These are phyloP conservation scores for Yponomeuta sedellus DNA, from an alignment of 2,888 invertebrate species.

Conservation along the genomic window DNA sequence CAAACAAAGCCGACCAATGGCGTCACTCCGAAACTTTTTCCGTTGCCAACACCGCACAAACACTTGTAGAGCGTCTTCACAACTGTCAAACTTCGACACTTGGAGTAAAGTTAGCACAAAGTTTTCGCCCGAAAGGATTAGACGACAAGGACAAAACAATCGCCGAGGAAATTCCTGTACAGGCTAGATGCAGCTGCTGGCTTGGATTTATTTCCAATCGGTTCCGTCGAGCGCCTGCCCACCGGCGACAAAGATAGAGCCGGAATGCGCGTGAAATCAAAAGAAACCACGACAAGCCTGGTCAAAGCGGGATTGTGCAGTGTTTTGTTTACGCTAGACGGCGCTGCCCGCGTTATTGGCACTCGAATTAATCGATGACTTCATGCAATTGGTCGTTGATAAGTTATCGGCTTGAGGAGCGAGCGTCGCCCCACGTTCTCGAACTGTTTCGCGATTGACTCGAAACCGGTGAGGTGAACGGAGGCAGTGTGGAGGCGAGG, in stretches of 20 bases:
- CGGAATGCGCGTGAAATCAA: conserved; percentile 20
- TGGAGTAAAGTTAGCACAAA: conserved; percentile 6
- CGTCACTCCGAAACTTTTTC: conserved; percentile 53
- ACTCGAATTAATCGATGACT: conserved; percentile 70
- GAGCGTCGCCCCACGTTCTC: conserved; percentile 27
- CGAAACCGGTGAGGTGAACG: conserved; percentile 33
- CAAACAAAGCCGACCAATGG: conserved; percentile 53
- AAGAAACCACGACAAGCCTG: conserved; percentile 16
- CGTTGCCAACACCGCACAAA: conserved; percentile 35
- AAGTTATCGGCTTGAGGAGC: conserved; percentile 50
- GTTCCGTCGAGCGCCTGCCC: not conserved
- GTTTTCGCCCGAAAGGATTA: not conserved
- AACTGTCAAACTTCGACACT: conserved; percentile 42
- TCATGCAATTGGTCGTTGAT: conserved; percentile 68
- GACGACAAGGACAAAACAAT: conserved; percentile 6
- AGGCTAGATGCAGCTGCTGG: conserved; percentile 4
- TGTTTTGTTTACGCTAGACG: conserved; percentile 19
- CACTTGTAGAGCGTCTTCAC: conserved; percentile 52
- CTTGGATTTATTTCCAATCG: conserved; percentile 12
- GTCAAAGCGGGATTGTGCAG: conserved; percentile 12
- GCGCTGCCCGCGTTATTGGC: conserved; percentile 22
- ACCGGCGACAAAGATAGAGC: conserved; percentile 17
- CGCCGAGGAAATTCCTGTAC: conserved; percentile 5
- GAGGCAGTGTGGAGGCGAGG: conserved; percentile 32
- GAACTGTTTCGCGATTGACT: conserved; percentile 1